These are phyloP conservation scores for Choloepus hoffmanni DNA, from an alignment of 2,113 vertebrate genomes.

Conservation along the genomic window DNA sequence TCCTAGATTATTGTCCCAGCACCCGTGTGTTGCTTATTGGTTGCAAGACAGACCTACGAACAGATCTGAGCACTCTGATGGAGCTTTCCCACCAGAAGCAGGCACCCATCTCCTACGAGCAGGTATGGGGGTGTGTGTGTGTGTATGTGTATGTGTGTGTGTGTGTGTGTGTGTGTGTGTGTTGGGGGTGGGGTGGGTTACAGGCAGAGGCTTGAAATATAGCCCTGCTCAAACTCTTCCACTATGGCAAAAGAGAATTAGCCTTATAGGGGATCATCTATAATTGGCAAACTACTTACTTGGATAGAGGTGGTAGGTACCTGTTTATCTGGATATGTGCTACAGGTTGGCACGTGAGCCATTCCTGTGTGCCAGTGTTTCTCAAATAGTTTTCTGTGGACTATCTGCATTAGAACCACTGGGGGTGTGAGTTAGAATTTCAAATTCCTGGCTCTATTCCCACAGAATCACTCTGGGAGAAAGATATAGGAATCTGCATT, in stretches of 20 bases:
- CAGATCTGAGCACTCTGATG: slow-evolving; percentile 97
- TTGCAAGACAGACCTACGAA: slow-evolving; percentile 95
- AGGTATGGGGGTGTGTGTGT: slow-evolving; percentile 87
- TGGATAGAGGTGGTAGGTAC: background rate
- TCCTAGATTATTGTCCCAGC: slow-evolving; percentile 95
- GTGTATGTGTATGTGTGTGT: background rate
- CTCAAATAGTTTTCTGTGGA: background rate
- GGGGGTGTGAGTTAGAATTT: slow-evolving; percentile 17
- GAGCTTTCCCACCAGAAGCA: slow-evolving; percentile 97
- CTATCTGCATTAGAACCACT: slow-evolving; percentile 10
- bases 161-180: background rate
- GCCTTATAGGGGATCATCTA: background rate
- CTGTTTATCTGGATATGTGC: background rate
- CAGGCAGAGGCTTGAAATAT: background rate
- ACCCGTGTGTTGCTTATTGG: slow-evolving; percentile 95
- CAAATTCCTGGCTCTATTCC: background rate
- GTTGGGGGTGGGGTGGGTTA: background rate
- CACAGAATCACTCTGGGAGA: background rate
- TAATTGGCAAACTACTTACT: background rate
- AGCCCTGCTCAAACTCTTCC: background rate
- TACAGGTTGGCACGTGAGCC: background rate
- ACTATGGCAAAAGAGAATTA: background rate
- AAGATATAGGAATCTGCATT: background rate
- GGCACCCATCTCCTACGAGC: slow-evolving; percentile 94
- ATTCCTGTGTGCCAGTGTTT: background rate